Evolutionary conservation across 2,888 invertebrate genomes (phyloP), one percentile per base, ranked within the genome.

Genomic region (Macrophya alboannulata): DNA sequence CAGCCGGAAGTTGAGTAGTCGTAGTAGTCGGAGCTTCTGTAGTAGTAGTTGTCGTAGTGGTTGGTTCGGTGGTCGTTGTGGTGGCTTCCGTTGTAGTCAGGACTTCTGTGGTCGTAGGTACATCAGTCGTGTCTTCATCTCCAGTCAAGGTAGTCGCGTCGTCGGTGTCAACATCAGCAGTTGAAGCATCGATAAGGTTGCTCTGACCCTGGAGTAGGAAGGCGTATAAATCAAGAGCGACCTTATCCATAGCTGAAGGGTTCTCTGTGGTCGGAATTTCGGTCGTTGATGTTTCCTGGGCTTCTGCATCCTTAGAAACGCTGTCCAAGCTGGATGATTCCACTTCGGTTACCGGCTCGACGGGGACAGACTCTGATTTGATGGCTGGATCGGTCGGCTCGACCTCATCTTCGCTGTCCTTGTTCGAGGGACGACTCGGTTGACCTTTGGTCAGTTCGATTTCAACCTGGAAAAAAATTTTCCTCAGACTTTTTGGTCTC

Each of bases 141-240:
- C 94, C 95, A 0, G 94, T 81, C 89, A 94, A 48, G 88, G 94
- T 96, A 87, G 96, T 96, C 40, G 95, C 93, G 88, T 96, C 96
- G 89, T 95, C 95, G 31, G 95, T 95, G 15, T 96, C 96, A 40
- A 88, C 88, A 12, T 85, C 87, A 9, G 88, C 86, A 8, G 86
- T 88, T 0, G 87, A 85, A 6, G 89, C 87, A 82, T 93, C 93
- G 0, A 93, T 91, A 9, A 93, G 87, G 51, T 95, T 94, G 88
- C 94, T 95, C 87, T 95, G 95, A 0, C 95, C 95, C 87, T 95
- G 95, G 90, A 95, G 95, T 81, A 97, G 94, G 89, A 97, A 97
- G 0, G 98, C 98, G 91, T 98, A 98, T 76, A 98, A 94, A 90
- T 98, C 98, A 17, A 97, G 94, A 15, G 97, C 98, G 0, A 97